These are phyloP conservation scores for Sitta carolinensis DNA, from an alignment of 2,797 vertebrate species.

Conservation along the genomic window DNA sequence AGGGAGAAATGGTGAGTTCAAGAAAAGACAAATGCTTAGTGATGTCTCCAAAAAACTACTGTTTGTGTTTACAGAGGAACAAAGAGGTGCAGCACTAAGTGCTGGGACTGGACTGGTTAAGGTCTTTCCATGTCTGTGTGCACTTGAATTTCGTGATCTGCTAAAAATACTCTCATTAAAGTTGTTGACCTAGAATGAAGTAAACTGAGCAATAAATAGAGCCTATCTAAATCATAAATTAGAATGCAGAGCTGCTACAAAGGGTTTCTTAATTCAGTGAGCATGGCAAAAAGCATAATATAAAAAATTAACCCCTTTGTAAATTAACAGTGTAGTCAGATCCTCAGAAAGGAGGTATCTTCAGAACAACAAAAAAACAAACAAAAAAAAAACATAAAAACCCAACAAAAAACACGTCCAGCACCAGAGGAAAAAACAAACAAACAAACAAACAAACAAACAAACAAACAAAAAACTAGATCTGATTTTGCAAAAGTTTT, in stretches of 20 bases:
- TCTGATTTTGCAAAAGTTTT: neutral
- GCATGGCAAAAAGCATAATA: neutral
- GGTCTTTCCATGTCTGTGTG: neutral
- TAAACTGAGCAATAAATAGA: conserved; percentile 22
- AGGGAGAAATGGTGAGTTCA: neutral
- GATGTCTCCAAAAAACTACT: neutral
- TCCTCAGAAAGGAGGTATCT: neutral
- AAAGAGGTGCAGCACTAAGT: neutral
- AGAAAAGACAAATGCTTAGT: neutral
- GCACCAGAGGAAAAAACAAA: neutral
- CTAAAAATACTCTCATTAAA: conserved; percentile 35
- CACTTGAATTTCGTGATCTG: neutral
- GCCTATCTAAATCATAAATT: neutral
- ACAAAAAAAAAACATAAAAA: too few species aligned
- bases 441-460: neutral
- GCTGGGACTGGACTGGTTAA: neutral
- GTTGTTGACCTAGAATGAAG: conserved; percentile 21
- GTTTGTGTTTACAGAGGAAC: neutral
- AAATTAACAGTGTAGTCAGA: neutral
- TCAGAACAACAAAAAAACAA: neutral
- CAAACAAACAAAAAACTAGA: neutral
- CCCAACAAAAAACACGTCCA: neutral
- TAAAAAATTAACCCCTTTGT: neutral
- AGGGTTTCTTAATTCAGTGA: neutral
- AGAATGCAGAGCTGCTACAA: neutral